phyloP scores from a whole-genome alignment of 2,113 vertebrate genomes.

The Callospermophilus lateralis region DNA sequence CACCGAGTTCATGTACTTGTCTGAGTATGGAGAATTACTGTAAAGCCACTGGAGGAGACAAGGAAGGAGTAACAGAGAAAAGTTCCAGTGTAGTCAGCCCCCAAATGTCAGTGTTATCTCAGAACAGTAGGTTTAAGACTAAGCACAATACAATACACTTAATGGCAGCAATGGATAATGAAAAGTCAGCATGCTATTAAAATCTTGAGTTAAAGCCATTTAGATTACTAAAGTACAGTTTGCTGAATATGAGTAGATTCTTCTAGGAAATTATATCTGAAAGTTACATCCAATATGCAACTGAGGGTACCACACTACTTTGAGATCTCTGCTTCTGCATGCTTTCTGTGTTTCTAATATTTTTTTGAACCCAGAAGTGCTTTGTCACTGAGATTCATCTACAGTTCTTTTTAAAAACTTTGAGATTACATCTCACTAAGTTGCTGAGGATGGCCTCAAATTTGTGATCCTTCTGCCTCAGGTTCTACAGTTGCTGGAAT shows the following conservation, averaged over 20 bases:
- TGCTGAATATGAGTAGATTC: constrained; percentile 8
- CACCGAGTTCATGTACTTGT: not conserved
- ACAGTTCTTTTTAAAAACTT: too few relatives aligned
- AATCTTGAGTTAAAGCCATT: not conserved
- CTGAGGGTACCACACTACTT: not conserved
- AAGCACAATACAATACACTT: not conserved
- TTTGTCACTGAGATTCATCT: too few relatives aligned
- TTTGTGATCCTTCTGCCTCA: too few relatives aligned
- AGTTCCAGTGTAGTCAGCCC: not conserved
- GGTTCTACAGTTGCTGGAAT: too few relatives aligned
- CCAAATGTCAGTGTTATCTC: not conserved
- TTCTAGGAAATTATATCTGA: not conserved
- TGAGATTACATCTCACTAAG: too few relatives aligned
- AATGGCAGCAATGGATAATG: not conserved
- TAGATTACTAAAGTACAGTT: constrained; percentile 3
- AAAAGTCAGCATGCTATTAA: not conserved
- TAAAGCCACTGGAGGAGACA: constrained; percentile 5
- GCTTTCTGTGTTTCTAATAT: constrained; percentile 14
- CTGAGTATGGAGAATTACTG: constrained; percentile 7
- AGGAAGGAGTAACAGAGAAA: not conserved
- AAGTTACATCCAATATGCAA: not conserved
- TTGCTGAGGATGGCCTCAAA: too few relatives aligned
- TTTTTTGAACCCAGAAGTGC: too few relatives aligned
- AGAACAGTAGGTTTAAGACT: not conserved
- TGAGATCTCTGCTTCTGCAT: not conserved